phyloP scores from a whole-genome alignment of 2,797 vertebrate species.

The Alectoris magna region DNA sequence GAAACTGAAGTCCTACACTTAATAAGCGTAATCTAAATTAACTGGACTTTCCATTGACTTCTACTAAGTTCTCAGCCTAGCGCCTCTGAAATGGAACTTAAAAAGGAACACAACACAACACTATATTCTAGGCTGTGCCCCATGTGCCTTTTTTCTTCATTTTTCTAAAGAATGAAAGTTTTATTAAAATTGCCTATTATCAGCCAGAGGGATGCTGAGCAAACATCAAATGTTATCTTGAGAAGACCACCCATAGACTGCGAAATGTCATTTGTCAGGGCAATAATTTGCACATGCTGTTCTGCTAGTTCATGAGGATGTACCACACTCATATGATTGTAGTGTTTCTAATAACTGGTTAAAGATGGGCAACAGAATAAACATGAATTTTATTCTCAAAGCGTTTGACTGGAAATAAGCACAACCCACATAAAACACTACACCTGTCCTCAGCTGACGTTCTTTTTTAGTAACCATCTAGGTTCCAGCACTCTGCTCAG shows the following conservation, averaged over 20 bases:
- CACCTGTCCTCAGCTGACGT: neutral
- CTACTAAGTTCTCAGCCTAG: neutral
- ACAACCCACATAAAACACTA: neutral
- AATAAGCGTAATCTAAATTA: neutral
- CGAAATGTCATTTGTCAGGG: conserved; percentile 22
- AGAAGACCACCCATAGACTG: conserved; percentile 2
- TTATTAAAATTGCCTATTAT: neutral
- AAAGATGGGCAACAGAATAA: neutral
- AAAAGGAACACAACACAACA: neutral
- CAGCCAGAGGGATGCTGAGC: neutral
- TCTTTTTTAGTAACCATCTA: neutral
- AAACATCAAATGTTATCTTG: neutral
- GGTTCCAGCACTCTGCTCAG: neutral
- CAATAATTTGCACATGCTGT: neutral
- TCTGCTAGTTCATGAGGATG: neutral
- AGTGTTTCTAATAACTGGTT: neutral
- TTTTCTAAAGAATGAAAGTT: neutral
- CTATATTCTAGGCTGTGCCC: neutral
- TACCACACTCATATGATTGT: neutral
- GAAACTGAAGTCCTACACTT: neutral
- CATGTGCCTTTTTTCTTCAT: neutral
- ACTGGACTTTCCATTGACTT: neutral
- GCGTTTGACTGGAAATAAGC: neutral
- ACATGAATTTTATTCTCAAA: neutral
- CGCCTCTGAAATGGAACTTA: neutral